Base-by-base conservation (phyloP, 2,797 vertebrate species). In the Anabas testudineus region DNA sequence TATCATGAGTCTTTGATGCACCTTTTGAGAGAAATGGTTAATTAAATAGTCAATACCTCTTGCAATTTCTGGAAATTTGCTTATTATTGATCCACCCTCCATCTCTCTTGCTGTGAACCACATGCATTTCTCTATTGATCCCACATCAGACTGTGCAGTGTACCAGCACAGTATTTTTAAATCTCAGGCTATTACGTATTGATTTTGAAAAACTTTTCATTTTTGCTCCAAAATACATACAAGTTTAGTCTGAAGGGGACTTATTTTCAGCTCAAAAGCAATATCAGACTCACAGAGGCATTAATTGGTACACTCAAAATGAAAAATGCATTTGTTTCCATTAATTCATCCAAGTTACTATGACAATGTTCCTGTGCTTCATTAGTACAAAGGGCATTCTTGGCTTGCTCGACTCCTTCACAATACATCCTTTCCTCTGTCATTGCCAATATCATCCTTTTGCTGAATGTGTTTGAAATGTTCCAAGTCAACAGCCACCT, bases 91-190 rank as follows among this genome's bases (percentile, higher is more conserved):
- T 93, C 87, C 65, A 61, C 76, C 80, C 84, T 79, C 80, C 70
- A 75, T 74, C 75, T 86, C 86, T 75, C 91, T 90, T 78, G 84
- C 88, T 90, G 93, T 86, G 91, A 91, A 93, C 86, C 92, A 91
- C 88, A 92, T 92, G 90, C 84, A 79, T 90, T 90, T 83, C 75
- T 90, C 56, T 88, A 95, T 94, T 86, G 94, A 95, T 94, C 89
- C 67, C 46, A 74, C 81, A 88, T 86, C 86, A 90, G 80, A 88
- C 82, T 84, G 92, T 77, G 86, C 90, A 91, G 87, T 86, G 88
- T 91, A 90, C 82, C 87, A 64, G 87, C 88, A 89, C 88, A 88
- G 87, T 92, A 91, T 90, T 93, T 92, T 93, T 90, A 86, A 93
- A 92, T 93, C 90, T 85, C 63, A 19, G 83, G 88, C 92, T 90